Evolutionary conservation across 2,888 invertebrate genomes (phyloP), one percentile per base, ranked within the genome.

Genomic region (Amiota minor): DNA sequence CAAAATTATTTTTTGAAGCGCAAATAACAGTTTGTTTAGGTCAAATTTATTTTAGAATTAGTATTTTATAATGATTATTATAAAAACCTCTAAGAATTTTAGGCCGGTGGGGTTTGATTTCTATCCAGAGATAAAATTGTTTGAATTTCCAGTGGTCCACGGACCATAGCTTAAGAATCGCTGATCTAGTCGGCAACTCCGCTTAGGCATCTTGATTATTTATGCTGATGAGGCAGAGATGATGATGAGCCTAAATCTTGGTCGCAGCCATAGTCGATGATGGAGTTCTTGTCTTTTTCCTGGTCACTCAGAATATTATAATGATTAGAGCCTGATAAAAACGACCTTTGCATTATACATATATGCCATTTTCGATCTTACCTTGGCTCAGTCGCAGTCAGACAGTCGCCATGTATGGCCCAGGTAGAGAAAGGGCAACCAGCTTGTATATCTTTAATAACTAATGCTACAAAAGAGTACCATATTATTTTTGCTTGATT

Each of bases 271-370:
- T 18, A 4, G 56, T 18, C 20, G 20, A 16, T 20, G 23, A 20
- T 20, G 59, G 18, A 18, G 59, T 59, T 59, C 18, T 20, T 20
- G 59, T 59, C 18, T 20, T 56, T 16, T 14, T 16, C 10, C 35
- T 35, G 62, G 23, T 23, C 23, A 3, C 35, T 35, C 35, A 35
- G 35, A 35, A 59, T 59, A 16, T 59, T 70, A 55, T 56, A 45
- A 72, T 55, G 50, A 65, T 72, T 72, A 72, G 53, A 47, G 65
- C 12, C 56, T 56, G 47, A 72, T 72, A 47, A 45, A 18, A 20
- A 47, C 71, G 71, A 72, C 71, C 71, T 72, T 72, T 72, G 53
- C 65, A 55, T 65, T 72, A 56, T 65, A 55, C 23, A 23, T 23
- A 23, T 23, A 23, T 53, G 65, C 65, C 65, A 64, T 71, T 64